Evolutionary conservation across 2,113 vertebrate genomes (phyloP).

Genomic region (Suncus etruscus): DNA sequence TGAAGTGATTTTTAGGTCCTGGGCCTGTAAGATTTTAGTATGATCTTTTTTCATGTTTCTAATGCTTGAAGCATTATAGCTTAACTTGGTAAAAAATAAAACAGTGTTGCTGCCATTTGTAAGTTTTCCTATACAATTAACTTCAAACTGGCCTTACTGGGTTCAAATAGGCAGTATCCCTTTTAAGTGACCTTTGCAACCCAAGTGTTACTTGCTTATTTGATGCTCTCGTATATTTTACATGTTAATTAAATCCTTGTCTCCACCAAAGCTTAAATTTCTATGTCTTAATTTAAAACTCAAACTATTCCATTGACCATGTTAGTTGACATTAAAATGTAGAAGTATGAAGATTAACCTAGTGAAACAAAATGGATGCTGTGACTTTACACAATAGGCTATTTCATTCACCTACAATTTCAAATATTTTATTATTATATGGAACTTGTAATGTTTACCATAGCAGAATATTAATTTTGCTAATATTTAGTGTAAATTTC

Average conservation of each 20-base stretch:
- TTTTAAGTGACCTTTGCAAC: slow-evolving; percentile 91
- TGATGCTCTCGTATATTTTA: slow-evolving; percentile 82
- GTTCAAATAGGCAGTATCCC: slow-evolving; percentile 89
- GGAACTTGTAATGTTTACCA: slow-evolving; percentile 73
- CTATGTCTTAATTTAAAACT: slow-evolving; percentile 83
- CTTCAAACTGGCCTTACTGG: slow-evolving; percentile 89
- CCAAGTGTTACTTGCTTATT: slow-evolving; percentile 91
- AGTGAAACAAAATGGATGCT: slow-evolving; percentile 53
- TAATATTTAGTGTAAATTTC: slow-evolving; percentile 86
- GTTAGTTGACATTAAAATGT: slow-evolving; percentile 60
- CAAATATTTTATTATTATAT: slow-evolving; percentile 18
- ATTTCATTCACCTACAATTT: slow-evolving; percentile 35
- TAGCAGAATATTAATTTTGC: slow-evolving; percentile 87
- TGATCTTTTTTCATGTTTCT: slow-evolving; percentile 89
- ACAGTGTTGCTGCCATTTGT: slow-evolving; percentile 89
- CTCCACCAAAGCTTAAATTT: slow-evolving; percentile 71
- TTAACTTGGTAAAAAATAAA: slow-evolving; percentile 85
- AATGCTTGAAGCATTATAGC: slow-evolving; percentile 87
- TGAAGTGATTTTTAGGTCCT: slow-evolving; percentile 88
- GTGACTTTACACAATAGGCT: slow-evolving; percentile 24
- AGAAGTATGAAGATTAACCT: slow-evolving; percentile 55
- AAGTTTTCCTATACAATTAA: slow-evolving; percentile 88
- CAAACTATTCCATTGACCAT: slow-evolving; percentile 65
- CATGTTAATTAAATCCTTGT: slow-evolving; percentile 78
- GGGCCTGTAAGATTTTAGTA: slow-evolving; percentile 88